Evolutionary conservation across 1,140 invertebrate species (phyloP).

Genomic region (Aphelenchoides besseyi): DNA sequence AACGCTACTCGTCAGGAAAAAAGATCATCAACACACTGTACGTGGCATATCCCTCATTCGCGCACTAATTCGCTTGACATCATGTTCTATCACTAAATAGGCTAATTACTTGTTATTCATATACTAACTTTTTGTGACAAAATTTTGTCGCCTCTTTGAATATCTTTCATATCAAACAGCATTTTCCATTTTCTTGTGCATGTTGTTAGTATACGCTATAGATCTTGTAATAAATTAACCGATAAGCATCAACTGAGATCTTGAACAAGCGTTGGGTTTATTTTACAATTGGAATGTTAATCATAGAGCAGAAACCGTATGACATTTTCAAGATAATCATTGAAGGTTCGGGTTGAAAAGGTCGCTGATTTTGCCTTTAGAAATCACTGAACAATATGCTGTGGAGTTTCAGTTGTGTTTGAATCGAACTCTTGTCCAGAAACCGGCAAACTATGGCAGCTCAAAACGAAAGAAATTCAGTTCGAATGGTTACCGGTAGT

Average conservation of each 20-base stretch:
- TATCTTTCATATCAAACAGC: not conserved
- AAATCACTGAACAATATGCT: too few relatives aligned
- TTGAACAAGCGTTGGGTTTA: too few relatives aligned
- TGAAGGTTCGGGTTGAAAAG: too few relatives aligned
- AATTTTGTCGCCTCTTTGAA: not conserved
- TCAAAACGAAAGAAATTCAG: too few relatives aligned
- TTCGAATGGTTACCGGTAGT: not conserved
- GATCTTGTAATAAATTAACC: not conserved
- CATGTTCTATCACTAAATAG: slow-evolving; percentile 5
- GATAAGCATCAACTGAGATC: not conserved
- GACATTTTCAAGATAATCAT: too few relatives aligned
- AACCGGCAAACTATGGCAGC: too few relatives aligned
- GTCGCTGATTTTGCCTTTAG: too few relatives aligned
- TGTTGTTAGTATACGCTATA: not conserved
- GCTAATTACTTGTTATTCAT: not conserved
- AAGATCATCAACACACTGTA: slow-evolving; percentile 25
- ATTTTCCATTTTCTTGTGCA: not conserved
- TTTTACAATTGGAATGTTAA: too few relatives aligned
- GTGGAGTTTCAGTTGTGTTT: too few relatives aligned
- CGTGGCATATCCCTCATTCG: not conserved
- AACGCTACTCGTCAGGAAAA: slow-evolving; percentile 27
- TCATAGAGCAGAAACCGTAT: too few relatives aligned
- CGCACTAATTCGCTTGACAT: not conserved
- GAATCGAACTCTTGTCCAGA: too few relatives aligned
- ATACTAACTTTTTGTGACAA: not conserved